Evolutionary conservation across 1,140 invertebrate genomes (phyloP), one percentile per base, ranked within the genome.

Genomic region (Cydia fagiglandana): DNA sequence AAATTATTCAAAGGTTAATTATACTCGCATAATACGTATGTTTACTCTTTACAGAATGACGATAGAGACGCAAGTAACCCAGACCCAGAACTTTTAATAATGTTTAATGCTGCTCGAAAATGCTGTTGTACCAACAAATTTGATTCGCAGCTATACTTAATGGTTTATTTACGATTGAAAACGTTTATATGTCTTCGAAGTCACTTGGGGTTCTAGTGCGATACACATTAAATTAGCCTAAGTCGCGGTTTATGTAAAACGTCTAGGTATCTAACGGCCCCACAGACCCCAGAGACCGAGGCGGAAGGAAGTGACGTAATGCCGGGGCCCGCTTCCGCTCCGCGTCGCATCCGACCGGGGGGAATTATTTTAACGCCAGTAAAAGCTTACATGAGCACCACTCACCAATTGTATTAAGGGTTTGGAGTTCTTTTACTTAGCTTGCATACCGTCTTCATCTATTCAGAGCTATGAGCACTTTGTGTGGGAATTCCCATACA

Each of bases 321-420:
- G 47, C 61, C 78, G 79, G 74, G 76, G 76, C 76, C 75, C 77
- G 79, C 81, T 77, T 78, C 81, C 81, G 79, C 77, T 75, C 76
- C 76, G 38, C 82, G 77, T 83, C 81, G 79, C 76, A 76, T 83
- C 82, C 82, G 77, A 70, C 66, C 66, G 73, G 77, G 41, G 79
- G 76, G 78, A 81, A 84, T 81, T 80, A 83, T 81, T 84, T 83
- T 80, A 81, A 81, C 78, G 75, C 77, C 77, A 80, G 75, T 77
- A 77, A 78, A 74, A 80, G 75, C 77, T 80, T 76, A 76, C 74
- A 73, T 50, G 66, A 77, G 70, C 76, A n/a, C 79, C 70, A 64
- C 77, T 80, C 74, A 64, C 56, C 80, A 84, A 84, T 84, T 82
- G 81, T 79, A 84, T 81, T 82, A 80, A 82, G 76, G 76, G 77